Evolutionary conservation across 2,888 invertebrate species (phyloP), one percentile per base, ranked within the genome.

Genomic region (Leptarthrus brevirostris): DNA sequence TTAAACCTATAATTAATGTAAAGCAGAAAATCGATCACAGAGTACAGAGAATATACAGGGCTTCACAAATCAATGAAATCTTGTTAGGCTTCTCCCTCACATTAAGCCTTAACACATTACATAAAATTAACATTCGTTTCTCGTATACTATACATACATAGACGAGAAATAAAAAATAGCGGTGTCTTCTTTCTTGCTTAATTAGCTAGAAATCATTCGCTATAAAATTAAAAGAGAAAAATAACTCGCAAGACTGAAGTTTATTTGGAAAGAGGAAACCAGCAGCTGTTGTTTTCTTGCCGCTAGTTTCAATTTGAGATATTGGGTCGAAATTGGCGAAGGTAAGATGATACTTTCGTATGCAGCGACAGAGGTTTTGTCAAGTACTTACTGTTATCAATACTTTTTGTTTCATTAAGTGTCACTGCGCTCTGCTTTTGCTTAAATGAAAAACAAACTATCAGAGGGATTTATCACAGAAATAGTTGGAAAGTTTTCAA

Each of bases 61-160:
- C 26, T 54, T 54, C 54, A 26, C 3, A 54, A 54, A 54, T 54
- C 54, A 54, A 54, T 54, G 26, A 26, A 26, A 54, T 14, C 26
- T 54, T 54, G 2, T 54, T 54, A 18, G 54, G 54, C 26, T 54
- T 54, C 54, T 3, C n/a, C 40, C 40, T 40, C 40, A 40, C 6
- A 40, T n/a, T 40, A 40, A 40, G 40, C 40, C 40, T 12, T 40
- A 40, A 40, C 12, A 40, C 40, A 40, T 40, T 40, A 40, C n/a
- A 12, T 40, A 40, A 40, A 40, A 1, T 40, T 12, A 40, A n/a
- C 40, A 40, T 40, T 40, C 40, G 3, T 12, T 40, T n/a, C 40
- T 40, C 3, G 40, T 40, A 12, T 12, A 3, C n/a, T n/a, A n/a
- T n/a, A n/a, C n/a, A n/a, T n/a, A n/a, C n/a, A n/a, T 6, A 40